Percentiles rank a stretch among this genome's conserved stretches.
These are phyloP conservation scores for Molossus molossus DNA, from an alignment of 2,797 vertebrate genomes.

Conservation along the genomic window DNA sequence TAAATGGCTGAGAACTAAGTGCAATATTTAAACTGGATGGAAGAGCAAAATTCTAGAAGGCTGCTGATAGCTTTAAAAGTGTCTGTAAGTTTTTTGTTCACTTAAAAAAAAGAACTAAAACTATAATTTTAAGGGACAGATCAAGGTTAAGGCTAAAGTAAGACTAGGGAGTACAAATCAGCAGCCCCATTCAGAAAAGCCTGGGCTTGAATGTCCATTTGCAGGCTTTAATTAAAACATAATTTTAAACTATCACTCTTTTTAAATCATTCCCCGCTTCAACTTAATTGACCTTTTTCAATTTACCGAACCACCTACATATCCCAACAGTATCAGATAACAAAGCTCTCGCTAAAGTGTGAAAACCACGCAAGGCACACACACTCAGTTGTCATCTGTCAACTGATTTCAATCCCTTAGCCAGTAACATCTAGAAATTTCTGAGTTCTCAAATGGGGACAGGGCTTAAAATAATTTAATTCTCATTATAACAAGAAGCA, in stretches of 20 bases:
- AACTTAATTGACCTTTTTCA: constrained; percentile 67
- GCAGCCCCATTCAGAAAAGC: neutral
- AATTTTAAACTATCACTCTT: constrained; percentile 59
- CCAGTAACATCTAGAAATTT: constrained; percentile 54
- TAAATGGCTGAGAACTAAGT: neutral
- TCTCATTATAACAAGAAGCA: constrained; percentile 34
- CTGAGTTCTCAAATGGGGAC: constrained; percentile 50
- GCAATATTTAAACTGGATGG: constrained; percentile 39
- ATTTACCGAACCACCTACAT: constrained; percentile 28
- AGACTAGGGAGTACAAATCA: neutral
- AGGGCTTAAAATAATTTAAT: constrained; percentile 1
- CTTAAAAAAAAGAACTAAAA: neutral
- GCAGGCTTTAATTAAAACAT: constrained; percentile 60
- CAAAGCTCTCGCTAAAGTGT: neutral
- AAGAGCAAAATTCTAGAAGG: constrained; percentile 29
- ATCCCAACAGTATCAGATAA: constrained; percentile 58
- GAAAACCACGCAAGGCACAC: constrained; percentile 41
- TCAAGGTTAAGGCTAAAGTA: constrained; percentile 1
- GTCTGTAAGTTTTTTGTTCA: neutral
- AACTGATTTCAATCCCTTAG: constrained; percentile 46
- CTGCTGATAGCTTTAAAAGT: constrained; percentile 47
- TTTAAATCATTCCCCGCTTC: constrained; percentile 60
- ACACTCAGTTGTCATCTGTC: constrained; percentile 25
- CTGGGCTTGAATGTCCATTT: constrained; percentile 12
- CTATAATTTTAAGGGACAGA: constrained; percentile 17